Conservation (phyloP, 2,888 invertebrate genomes). For the Epistrophe eligans region DNA sequence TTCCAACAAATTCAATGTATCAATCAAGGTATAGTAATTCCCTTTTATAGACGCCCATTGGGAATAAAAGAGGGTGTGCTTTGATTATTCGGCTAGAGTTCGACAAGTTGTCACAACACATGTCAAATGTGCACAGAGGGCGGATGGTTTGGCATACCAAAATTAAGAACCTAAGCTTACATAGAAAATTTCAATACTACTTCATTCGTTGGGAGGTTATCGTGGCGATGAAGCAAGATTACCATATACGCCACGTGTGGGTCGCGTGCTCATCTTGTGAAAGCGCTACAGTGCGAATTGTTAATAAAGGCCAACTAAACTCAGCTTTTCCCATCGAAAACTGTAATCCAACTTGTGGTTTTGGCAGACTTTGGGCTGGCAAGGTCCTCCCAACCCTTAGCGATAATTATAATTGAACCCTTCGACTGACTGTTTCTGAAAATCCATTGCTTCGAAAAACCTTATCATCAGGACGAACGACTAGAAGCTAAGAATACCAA, state of each 20-base stretch:
- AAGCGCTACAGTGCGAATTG: constrained; percentile 76
- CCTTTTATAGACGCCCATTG: constrained; percentile 74
- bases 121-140: constrained; percentile 72
- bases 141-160: constrained; percentile 74
- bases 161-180: constrained; percentile 75
- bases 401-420: constrained; percentile 77
- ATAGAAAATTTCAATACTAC: constrained; percentile 69
- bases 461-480: constrained; percentile 18
- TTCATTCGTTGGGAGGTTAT: constrained; percentile 73
- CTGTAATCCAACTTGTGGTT: constrained; percentile 75
- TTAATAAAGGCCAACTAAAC: constrained; percentile 75
- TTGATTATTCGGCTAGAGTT: constrained; percentile 73
- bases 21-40: constrained; percentile 73
- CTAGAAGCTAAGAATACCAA: constrained; percentile 3
- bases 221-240: constrained; percentile 74
- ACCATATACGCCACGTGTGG: constrained; percentile 76
- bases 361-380: constrained; percentile 66
- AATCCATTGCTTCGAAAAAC: constrained; percentile 43
- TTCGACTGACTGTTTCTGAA: constrained; percentile 61
- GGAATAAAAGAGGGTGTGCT: constrained; percentile 72
- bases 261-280: constrained; percentile 76
- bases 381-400: constrained; percentile 65
- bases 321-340: constrained; percentile 60
- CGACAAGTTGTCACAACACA: constrained; percentile 77
- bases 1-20: constrained; percentile 74